These are phyloP conservation scores for Liasis olivaceus DNA, from an alignment of 2,797 vertebrate species.

Conservation along the genomic window DNA sequence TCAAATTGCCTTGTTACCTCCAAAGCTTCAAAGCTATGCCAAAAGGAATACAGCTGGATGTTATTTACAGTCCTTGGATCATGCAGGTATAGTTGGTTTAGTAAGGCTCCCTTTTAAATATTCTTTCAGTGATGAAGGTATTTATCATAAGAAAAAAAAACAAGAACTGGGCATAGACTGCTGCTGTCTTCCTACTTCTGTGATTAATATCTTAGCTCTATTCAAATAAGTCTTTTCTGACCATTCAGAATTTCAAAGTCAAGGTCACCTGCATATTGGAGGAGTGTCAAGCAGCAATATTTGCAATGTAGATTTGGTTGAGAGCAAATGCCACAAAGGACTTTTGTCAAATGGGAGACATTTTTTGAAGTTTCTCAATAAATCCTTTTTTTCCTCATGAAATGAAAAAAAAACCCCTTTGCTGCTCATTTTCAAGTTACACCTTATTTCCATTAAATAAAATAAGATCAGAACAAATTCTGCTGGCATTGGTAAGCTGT, in stretches of 20 bases:
- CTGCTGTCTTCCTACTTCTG: neutral
- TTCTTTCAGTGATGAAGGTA: neutral
- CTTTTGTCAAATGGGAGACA: conserved; percentile 3
- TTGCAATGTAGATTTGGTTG: conserved; percentile 4
- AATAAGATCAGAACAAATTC: neutral
- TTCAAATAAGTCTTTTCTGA: conserved; percentile 6
- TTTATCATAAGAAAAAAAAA: neutral
- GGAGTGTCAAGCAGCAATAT: conserved; percentile 28
- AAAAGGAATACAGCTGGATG: neutral
- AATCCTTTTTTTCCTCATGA: neutral
- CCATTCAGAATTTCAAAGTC: conserved; percentile 8
- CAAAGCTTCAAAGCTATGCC: neutral
- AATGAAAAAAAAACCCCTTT: neutral
- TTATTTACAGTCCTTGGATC: neutral
- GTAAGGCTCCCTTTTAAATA: conserved; percentile 1
- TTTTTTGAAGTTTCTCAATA: conserved; percentile 18
- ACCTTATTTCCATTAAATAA: neutral
- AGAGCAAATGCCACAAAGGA: conserved; percentile 21
- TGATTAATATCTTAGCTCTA: conserved; percentile 33
- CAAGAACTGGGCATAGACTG: neutral
- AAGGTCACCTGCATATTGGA: conserved; percentile 27
- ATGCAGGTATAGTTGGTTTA: neutral
- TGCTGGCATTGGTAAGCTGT: neutral
- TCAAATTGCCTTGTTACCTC: neutral
- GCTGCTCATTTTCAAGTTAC: neutral